A percentile compares a stretch with the other conserved stretches of the same genome.
Evolutionary conservation across 1,140 invertebrate genomes (phyloP).

Genomic region (Pentalonia nigronervosa): DNA sequence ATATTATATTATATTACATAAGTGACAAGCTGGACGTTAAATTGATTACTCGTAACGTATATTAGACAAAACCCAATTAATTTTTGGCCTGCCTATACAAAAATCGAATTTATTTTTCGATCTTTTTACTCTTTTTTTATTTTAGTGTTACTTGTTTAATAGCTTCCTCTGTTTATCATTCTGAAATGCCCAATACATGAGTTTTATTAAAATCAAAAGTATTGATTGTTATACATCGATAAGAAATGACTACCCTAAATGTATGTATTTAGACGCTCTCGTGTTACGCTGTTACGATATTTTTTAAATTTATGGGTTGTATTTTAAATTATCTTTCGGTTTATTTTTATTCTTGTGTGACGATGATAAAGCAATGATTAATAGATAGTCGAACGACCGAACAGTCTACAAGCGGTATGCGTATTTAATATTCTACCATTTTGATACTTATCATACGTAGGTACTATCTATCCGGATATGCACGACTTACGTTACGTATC

Average conservation of each 20-base stretch:
- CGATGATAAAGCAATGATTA: constrained; percentile 21
- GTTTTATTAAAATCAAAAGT: not conserved
- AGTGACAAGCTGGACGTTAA: not conserved
- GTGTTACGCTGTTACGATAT: not conserved
- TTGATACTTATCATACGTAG: not conserved
- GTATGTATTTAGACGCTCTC: not conserved
- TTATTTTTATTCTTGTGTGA: not conserved
- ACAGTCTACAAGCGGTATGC: not conserved
- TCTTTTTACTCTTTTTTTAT: not conserved
- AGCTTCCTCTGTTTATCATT: not conserved
- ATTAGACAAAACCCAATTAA: constrained; percentile 1
- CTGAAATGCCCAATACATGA: not conserved
- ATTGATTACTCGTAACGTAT: not conserved
- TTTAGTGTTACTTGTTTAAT: not conserved
- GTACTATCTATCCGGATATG: not conserved
- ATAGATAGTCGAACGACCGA: not conserved
- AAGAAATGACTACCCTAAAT: not conserved
- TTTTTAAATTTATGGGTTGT: constrained; percentile 2
- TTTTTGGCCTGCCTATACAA: not conserved
- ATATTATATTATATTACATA: constrained; percentile 2
- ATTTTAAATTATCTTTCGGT: not conserved
- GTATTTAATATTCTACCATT: not conserved
- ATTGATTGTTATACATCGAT: not conserved
- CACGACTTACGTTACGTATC: not conserved
- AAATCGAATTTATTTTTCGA: not conserved